Evolutionary conservation across 1,140 invertebrate species (phyloP), one percentile per base, ranked within the genome.

Genomic region (Pogonomyrmex californicus): DNA sequence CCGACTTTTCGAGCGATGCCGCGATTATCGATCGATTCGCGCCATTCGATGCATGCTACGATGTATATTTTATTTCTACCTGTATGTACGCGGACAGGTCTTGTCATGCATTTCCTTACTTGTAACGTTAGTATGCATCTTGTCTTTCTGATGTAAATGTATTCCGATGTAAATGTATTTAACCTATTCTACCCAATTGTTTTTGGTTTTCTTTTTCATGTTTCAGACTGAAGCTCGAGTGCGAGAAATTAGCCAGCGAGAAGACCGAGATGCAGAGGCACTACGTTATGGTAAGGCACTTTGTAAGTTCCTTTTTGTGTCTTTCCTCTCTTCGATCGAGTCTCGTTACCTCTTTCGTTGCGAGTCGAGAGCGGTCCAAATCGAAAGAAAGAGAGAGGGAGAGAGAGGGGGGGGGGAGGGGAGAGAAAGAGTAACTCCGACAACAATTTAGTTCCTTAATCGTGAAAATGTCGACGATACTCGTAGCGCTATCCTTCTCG

Each of bases 221-320:
- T 97, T 97, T 92, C 96, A 98, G 97, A 95, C 96, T 98, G 95
- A 98, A 97, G 96, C 96, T 98, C 94, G 97, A 98, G 96, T 98
- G 97, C 95, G 98, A 99, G 96, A 99, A 99, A 96, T 96, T 99
- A 95, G 98, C 98, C 90, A 98, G 97, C 95, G 99, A 99, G 96
- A 99, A 99, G 97, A 99, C 98, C 95, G 98, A 99, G 96, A 99
- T 99, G 97, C 98, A 99, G 95, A 97, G 98, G 96, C 98, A 99
- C 96, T 99, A 99, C 96, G 98, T 99, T 93, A 99, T 99, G 98
- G 98, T 99, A 96, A 98, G 97, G 92, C 91, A 93, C 91, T 93
- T 93, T 92, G 77, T 90, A 93, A 93, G 88, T 92, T 92, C 87
- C 60, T 82, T 75, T 88, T 86, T 66, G 44, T 77, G 54, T 87